These are phyloP conservation scores for Drosophila santomea DNA, from an alignment of 1,140 invertebrate species.

Conservation along the genomic window DNA sequence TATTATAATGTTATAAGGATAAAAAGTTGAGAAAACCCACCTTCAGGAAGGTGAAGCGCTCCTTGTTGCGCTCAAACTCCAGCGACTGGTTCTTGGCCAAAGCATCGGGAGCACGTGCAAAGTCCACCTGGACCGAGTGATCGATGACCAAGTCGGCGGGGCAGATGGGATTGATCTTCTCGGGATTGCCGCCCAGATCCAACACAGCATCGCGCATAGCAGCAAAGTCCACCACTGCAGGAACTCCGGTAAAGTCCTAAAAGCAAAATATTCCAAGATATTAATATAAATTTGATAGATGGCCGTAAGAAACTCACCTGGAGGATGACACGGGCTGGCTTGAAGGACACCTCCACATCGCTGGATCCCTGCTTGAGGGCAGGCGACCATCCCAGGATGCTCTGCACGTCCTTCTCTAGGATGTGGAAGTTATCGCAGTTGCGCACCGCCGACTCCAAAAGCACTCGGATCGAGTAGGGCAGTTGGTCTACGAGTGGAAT, in stretches of 20 bases:
- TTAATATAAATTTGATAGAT: background rate
- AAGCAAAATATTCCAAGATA: background rate
- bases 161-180: conserved; percentile 98
- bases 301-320: conserved; percentile 87
- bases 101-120: conserved; percentile 94
- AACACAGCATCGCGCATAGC: conserved; percentile 98
- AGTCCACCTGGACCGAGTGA: conserved; percentile 99
- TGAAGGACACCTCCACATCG: conserved; percentile 97
- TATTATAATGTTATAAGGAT: background rate
- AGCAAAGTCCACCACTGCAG: conserved; percentile 99
- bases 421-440: conserved; percentile 98
- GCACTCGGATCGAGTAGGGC: conserved; percentile 96
- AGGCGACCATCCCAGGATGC: conserved; percentile 95
- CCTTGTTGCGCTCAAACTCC: conserved; percentile 98
- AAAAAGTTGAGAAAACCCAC: conserved; percentile 17
- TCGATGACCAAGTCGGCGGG: conserved; percentile 99
- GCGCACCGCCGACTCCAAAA: conserved; percentile 97
- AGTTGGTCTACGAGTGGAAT: conserved; percentile 86
- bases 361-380: conserved; percentile 87
- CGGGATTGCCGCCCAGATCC: conserved; percentile 93
- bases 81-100: conserved; percentile 96
- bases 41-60: conserved; percentile 97
- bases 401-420: conserved; percentile 93
- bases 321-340: conserved; percentile 97
- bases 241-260: conserved; percentile 97